phyloP scores from a whole-genome alignment of 2,888 invertebrate genomes.

The Nemapogon koenigi region DNA sequence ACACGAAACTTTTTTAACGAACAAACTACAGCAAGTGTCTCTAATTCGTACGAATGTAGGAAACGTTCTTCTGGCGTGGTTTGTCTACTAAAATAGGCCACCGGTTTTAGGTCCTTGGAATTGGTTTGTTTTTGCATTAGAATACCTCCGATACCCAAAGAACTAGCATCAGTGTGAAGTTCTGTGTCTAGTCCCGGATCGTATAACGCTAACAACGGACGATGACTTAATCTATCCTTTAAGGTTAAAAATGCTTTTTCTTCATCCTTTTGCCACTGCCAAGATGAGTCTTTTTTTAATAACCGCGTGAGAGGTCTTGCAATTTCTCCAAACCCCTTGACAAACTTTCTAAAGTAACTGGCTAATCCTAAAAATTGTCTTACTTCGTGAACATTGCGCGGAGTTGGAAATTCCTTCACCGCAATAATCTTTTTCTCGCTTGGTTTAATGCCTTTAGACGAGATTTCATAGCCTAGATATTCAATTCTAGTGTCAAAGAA shows the following conservation, averaged over 20 bases:
- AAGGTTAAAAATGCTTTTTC: constrained; percentile 15
- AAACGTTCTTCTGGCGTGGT: constrained; percentile 17
- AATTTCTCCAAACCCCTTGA: constrained; percentile 19
- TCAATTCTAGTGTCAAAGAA: constrained; percentile 20
- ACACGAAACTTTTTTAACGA: constrained; percentile 22
- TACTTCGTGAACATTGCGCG: constrained; percentile 19
- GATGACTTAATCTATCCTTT: constrained; percentile 14
- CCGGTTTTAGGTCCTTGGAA: constrained; percentile 13
- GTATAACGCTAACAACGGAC: constrained; percentile 19
- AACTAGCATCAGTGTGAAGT: constrained; percentile 24
- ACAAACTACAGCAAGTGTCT: constrained; percentile 28
- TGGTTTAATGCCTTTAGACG: constrained; percentile 18
- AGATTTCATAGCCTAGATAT: constrained; percentile 21
- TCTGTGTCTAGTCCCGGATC: constrained; percentile 16
- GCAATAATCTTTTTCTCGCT: constrained; percentile 16
- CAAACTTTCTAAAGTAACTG: constrained; percentile 23
- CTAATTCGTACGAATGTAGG: too few species aligned
- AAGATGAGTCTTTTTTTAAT: constrained; percentile 15
- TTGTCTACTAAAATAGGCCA: constrained; percentile 22
- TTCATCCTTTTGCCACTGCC: constrained; percentile 15
- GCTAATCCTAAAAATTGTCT: constrained; percentile 23
- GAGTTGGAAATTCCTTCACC: constrained; percentile 17
- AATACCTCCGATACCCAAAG: constrained; percentile 20
- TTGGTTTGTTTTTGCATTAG: constrained; percentile 18
- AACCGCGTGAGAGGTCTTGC: constrained; percentile 20